phyloP scores from a whole-genome alignment of 2,797 vertebrate genomes.

The Argya squamiceps region DNA sequence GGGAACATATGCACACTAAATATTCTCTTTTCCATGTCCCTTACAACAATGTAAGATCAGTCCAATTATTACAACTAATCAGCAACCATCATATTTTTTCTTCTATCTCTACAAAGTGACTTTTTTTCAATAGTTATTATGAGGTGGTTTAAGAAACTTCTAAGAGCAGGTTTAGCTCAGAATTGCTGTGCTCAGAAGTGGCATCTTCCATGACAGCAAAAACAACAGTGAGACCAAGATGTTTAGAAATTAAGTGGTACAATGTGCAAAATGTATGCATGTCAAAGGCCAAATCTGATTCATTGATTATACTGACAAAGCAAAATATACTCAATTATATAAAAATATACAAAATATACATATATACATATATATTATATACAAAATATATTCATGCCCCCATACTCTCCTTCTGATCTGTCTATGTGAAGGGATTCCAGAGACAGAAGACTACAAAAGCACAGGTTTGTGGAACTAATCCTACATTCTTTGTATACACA shows the following conservation, averaged over 20 bases:
- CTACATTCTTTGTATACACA: neutral
- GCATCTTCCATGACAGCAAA: neutral
- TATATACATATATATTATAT: too few species aligned
- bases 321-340: neutral
- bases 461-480: neutral
- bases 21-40: neutral
- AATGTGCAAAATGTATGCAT: neutral
- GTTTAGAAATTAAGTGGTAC: neutral
- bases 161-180: neutral
- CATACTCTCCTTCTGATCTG: neutral
- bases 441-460: neutral
- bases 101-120: neutral
- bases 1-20: neutral
- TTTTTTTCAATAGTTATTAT: neutral
- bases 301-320: neutral
- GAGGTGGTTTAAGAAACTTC: neutral
- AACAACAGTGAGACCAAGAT: rapidly evolving
- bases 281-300: neutral
- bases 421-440: neutral
- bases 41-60: neutral
- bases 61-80: neutral
- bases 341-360: too few species aligned
- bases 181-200: neutral
- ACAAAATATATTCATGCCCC: neutral
- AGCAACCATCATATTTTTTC: neutral